These are phyloP conservation scores for Tangara arthus DNA, from an alignment of 2,797 vertebrate species.

Conservation along the genomic window DNA sequence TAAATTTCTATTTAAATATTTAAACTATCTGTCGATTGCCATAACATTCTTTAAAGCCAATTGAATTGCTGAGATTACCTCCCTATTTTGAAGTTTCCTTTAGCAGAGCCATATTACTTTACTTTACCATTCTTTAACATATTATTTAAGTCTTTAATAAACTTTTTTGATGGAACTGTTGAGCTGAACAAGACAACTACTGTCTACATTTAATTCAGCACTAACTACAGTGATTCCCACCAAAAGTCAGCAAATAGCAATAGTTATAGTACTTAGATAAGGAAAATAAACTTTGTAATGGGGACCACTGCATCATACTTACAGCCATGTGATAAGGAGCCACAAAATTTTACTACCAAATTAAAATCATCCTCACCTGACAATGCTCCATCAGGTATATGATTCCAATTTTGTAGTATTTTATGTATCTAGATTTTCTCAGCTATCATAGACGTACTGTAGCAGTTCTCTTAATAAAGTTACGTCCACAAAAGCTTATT, in stretches of 20 bases:
- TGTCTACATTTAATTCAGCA: slow-evolving; percentile 67
- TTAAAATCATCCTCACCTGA: slow-evolving; percentile 32
- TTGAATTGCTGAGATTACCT: slow-evolving; percentile 53
- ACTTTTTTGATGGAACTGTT: slow-evolving; percentile 70
- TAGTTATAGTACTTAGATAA: slow-evolving; percentile 31
- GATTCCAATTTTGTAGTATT: slow-evolving; percentile 27
- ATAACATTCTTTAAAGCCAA: slow-evolving; percentile 66
- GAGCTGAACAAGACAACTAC: slow-evolving; percentile 68
- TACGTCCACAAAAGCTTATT: slow-evolving; percentile 72
- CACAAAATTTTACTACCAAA: slow-evolving; percentile 45
- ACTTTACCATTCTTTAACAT: slow-evolving; percentile 60
- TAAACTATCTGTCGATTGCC: slow-evolving; percentile 70
- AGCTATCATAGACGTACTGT: slow-evolving; percentile 46
- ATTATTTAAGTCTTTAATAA: slow-evolving; percentile 66
- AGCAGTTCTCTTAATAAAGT: slow-evolving; percentile 69
- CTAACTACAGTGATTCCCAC: slow-evolving; percentile 65
- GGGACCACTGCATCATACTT: slow-evolving; percentile 60
- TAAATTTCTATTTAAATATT: slow-evolving; percentile 75
- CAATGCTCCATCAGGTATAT: neutral
- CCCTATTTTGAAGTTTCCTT: slow-evolving; percentile 49
- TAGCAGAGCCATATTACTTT: slow-evolving; percentile 56
- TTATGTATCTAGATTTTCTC: slow-evolving; percentile 16
- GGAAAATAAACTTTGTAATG: slow-evolving; percentile 47
- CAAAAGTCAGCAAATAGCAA: slow-evolving; percentile 46
- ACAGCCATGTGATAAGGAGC: slow-evolving; percentile 45